These are phyloP conservation scores for Vireo griseus DNA, from an alignment of 2,797 vertebrate species.

Conservation along the genomic window DNA sequence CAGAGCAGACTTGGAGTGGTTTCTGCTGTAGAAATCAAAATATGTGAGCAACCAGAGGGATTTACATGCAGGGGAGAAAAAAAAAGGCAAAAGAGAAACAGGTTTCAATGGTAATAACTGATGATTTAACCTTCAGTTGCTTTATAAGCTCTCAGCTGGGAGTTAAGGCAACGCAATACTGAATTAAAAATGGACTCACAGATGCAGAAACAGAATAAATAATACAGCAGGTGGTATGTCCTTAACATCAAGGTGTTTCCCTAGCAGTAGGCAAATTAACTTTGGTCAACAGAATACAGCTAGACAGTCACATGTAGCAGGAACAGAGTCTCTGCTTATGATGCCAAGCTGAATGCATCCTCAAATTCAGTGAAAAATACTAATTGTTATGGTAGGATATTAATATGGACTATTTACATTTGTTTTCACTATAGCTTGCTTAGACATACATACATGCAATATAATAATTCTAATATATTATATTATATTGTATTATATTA, in stretches of 20 bases:
- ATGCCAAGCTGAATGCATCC: background rate
- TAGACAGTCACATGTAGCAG: background rate
- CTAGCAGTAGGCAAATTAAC: background rate
- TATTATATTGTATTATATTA: no score
- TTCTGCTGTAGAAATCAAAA: background rate
- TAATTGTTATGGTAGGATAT: background rate
- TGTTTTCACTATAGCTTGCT: background rate
- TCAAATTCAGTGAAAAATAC: background rate
- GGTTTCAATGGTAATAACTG: background rate
- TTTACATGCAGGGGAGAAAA: background rate
- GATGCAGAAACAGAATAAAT: constrained; percentile 33
- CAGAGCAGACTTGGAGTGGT: background rate
- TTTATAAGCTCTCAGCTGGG: constrained; percentile 33
- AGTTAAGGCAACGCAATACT: constrained; percentile 19
- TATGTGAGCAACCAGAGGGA: background rate
- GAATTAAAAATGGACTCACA: constrained; percentile 35
- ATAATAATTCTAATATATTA: no score
- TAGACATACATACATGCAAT: background rate
- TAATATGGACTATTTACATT: background rate
- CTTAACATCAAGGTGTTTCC: background rate
- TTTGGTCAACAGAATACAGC: background rate
- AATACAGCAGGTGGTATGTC: constrained; percentile 43
- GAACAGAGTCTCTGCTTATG: background rate
- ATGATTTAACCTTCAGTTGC: constrained; percentile 25
- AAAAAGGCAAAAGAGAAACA: background rate